phyloP scores from a whole-genome alignment of 2,888 invertebrate species.

The Poecilobothrus nobilitatus region DNA sequence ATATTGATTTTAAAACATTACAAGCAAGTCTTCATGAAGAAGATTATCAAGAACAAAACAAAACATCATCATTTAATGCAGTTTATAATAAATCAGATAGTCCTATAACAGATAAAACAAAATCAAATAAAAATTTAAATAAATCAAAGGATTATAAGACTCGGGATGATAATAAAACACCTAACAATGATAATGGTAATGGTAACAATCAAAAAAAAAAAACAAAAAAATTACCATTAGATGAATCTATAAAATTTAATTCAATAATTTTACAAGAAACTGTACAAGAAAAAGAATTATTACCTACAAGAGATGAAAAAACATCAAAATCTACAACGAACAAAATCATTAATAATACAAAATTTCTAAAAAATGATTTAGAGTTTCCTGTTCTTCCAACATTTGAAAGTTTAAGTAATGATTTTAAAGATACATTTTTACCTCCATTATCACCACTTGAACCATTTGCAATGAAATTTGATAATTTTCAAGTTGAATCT shows the following conservation, averaged over 20 bases:
- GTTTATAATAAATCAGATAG: background rate
- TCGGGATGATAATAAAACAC: no score
- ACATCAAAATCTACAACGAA: background rate
- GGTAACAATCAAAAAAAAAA: background rate
- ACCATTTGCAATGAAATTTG: constrained; percentile 28
- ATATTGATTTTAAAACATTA: no score
- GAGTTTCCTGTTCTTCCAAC: background rate
- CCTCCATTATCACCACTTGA: constrained; percentile 34
- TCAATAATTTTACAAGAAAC: background rate
- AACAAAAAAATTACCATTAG: background rate
- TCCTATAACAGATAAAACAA: background rate
- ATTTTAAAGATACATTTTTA: constrained; percentile 26
- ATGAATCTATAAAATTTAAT: no score
- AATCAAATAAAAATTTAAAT: background rate
- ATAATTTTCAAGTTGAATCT: background rate
- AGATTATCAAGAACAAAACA: no score
- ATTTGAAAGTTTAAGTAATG: constrained; percentile 4
- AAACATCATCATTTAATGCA: background rate
- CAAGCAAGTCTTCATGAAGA: no score
- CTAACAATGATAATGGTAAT: background rate
- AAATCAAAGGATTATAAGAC: background rate
- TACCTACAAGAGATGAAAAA: background rate
- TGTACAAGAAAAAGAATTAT: background rate
- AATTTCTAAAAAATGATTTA: background rate
- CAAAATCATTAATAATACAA: background rate